phyloP scores from a whole-genome alignment of 2,888 invertebrate species.

The Scaeva pyrastri region DNA sequence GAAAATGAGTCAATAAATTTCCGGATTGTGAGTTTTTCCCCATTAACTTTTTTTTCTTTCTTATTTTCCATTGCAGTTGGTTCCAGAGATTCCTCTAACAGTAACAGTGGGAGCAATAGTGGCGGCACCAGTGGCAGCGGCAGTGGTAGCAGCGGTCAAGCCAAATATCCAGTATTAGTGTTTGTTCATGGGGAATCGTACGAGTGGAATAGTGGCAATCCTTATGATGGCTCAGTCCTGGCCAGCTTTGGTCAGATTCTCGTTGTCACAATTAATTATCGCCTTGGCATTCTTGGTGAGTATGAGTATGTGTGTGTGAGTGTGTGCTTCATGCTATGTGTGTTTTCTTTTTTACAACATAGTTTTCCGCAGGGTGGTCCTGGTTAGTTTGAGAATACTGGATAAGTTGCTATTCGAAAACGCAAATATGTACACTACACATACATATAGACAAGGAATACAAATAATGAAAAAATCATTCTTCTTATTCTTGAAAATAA shows the following conservation, averaged over 20 bases:
- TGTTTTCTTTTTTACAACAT: slow-evolving; percentile 4
- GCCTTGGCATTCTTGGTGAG: slow-evolving; percentile 92
- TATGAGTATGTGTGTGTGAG: slow-evolving; percentile 82
- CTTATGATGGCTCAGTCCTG: slow-evolving; percentile 97
- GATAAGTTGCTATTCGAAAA: not conserved
- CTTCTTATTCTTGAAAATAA: not conserved
- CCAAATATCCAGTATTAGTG: slow-evolving; percentile 94
- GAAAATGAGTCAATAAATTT: slow-evolving; percentile 75
- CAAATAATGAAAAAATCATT: not conserved
- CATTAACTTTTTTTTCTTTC: slow-evolving; percentile 49
- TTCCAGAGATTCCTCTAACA: slow-evolving; percentile 81
- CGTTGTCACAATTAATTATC: slow-evolving; percentile 94
- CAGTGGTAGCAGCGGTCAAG: slow-evolving; percentile 82
- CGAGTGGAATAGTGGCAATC: slow-evolving; percentile 99
- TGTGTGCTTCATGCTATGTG: slow-evolving; percentile 1
- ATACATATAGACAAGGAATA: not conserved
- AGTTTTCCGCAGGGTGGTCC: not conserved
- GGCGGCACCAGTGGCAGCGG: slow-evolving; percentile 74
- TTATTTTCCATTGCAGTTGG: slow-evolving; percentile 80
- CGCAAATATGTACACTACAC: not conserved
- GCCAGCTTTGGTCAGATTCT: slow-evolving; percentile 96
- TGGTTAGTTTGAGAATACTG: not conserved
- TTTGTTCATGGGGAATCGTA: slow-evolving; percentile 98
- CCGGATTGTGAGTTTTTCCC: slow-evolving; percentile 61
- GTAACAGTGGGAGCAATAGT: slow-evolving; percentile 76